Conservation (phyloP, 2,797 vertebrate genomes). For the Triplophysa bombifrons region DNA sequence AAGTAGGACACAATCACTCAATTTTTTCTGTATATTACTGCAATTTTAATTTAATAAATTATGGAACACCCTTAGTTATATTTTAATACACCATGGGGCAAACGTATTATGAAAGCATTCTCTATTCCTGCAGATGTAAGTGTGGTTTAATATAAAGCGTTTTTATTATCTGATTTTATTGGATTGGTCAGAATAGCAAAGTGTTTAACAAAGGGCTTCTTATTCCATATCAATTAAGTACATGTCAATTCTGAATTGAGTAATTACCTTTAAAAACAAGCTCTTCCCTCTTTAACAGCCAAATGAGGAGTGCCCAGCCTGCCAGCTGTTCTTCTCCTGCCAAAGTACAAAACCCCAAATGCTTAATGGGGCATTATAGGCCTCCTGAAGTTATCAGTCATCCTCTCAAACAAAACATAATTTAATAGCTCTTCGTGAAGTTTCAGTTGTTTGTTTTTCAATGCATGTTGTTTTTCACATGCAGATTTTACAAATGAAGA, state of each 20-base stretch:
- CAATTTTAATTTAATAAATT: conserved; percentile 36
- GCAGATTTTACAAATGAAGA: not conserved
- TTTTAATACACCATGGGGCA: conserved; percentile 27
- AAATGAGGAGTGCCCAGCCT: conserved; percentile 54
- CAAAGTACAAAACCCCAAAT: conserved; percentile 59
- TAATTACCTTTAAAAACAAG: conserved; percentile 60
- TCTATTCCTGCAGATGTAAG: conserved; percentile 17
- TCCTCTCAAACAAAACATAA: conserved; percentile 39
- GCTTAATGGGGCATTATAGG: conserved; percentile 50
- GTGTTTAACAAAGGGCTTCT: conserved; percentile 49
- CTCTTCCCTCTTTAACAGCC: conserved; percentile 55
- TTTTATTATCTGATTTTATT: conserved; percentile 45
- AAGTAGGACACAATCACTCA: conserved; percentile 2
- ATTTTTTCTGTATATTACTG: conserved; percentile 22
- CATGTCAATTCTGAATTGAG: conserved; percentile 60
- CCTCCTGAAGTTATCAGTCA: conserved; percentile 43
- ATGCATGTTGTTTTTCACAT: not conserved
- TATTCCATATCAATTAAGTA: conserved; percentile 61
- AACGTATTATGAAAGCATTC: conserved; percentile 20
- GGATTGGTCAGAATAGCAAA: conserved; percentile 50
- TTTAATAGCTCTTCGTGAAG: conserved; percentile 29
- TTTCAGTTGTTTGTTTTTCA: conserved; percentile 11
- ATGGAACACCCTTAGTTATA: conserved; percentile 28
- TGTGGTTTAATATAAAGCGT: conserved; percentile 5
- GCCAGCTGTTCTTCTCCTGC: conserved; percentile 60